phyloP scores from a whole-genome alignment of 1,140 invertebrate species.

The Dysdera silvatica region DNA sequence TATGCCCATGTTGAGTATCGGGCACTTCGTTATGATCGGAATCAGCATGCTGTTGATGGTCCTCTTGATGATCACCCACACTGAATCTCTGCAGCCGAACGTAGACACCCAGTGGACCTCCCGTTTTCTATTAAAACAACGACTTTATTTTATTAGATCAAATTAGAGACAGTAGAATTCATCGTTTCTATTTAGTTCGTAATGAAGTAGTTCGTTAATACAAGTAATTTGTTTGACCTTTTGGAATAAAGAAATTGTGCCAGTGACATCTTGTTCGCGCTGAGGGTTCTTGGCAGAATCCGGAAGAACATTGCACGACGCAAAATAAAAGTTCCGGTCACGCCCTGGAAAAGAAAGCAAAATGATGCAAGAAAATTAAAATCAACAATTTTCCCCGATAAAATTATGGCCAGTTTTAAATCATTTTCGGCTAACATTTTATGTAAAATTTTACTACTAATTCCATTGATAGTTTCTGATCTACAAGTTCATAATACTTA shows the following conservation, averaged over 20 bases:
- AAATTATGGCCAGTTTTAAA: too few relatives aligned
- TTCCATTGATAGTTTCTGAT: too few relatives aligned
- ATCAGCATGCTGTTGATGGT: background rate
- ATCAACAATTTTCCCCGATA: too few relatives aligned
- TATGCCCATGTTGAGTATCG: background rate
- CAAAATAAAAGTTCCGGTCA: constrained; percentile 17
- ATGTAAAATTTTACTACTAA: too few relatives aligned
- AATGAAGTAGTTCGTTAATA: too few relatives aligned
- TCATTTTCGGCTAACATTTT: too few relatives aligned
- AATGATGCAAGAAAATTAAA: too few relatives aligned
- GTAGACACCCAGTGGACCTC: constrained; percentile 17
- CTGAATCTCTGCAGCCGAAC: constrained; percentile 25
- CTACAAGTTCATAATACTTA: too few relatives aligned
- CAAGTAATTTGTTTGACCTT: constrained; percentile 8
- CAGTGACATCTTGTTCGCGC: constrained; percentile 24
- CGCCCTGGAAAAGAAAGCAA: background rate
- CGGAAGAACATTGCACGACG: constrained; percentile 24
- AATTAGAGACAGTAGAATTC: too few relatives aligned
- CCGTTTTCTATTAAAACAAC: constrained; percentile 3
- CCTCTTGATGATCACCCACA: constrained; percentile 13
- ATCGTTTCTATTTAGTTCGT: too few relatives aligned
- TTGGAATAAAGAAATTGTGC: constrained; percentile 25
- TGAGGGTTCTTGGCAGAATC: constrained; percentile 23
- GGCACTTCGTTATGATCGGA: background rate
- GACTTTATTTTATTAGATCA: too few relatives aligned